phyloP scores from a whole-genome alignment of 2,888 invertebrate species.

The Plebejus melissa region DNA sequence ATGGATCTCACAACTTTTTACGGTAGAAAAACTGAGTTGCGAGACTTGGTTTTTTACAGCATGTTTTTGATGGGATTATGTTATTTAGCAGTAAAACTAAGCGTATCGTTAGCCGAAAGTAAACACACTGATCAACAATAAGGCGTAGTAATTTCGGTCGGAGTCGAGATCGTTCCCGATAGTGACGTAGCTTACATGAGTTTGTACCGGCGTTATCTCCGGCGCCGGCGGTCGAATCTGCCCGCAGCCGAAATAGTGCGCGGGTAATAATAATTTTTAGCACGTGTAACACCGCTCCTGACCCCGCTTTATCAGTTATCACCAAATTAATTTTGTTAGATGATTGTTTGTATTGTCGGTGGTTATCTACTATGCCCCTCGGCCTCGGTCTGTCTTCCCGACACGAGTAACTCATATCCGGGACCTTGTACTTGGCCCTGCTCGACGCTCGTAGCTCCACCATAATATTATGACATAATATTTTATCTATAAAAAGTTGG shows the following conservation, averaged over 20 bases:
- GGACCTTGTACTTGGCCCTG: background rate
- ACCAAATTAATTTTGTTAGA: background rate
- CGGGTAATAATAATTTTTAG: background rate
- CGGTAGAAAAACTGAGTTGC: too few species aligned
- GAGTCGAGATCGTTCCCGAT: background rate
- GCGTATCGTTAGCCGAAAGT: too few species aligned
- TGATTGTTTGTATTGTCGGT: slow-evolving; percentile 3
- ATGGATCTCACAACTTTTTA: too few species aligned
- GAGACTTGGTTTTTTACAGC: too few species aligned
- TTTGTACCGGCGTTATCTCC: background rate
- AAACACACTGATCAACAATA: too few species aligned
- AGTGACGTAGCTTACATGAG: background rate
- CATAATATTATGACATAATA: background rate
- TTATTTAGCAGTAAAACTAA: too few species aligned
- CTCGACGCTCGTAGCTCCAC: background rate
- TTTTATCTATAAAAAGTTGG: background rate
- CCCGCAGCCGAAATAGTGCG: slow-evolving; percentile 18
- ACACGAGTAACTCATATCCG: background rate
- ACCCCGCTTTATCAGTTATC: slow-evolving; percentile 6
- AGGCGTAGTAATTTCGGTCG: too few species aligned
- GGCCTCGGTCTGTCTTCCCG: background rate
- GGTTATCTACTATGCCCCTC: background rate
- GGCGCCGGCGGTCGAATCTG: background rate
- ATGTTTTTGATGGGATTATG: too few species aligned
- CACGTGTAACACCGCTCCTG: slow-evolving; percentile 9